Base-by-base conservation (phyloP, 2,113 vertebrate genomes). In the Orientallactaga bullata region DNA sequence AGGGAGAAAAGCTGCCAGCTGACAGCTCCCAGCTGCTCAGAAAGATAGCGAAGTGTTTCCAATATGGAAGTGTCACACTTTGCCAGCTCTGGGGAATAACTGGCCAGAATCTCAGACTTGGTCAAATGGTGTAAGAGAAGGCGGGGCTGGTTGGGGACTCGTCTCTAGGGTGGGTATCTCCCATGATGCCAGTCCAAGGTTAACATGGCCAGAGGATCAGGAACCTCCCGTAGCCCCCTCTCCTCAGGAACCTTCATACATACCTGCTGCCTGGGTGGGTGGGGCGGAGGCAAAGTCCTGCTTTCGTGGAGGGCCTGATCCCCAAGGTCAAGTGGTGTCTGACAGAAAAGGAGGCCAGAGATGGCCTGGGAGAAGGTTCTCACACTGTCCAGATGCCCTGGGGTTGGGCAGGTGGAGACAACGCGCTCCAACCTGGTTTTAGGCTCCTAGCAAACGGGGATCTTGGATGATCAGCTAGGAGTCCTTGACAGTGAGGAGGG, bases 41-140 rank as follows among this genome's bases (percentile, higher is more conserved):
- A 94, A 97, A 94, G 87, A 18, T 86, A 94, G 95, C 94, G 69
- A 95, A 96, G 95, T 68, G 71, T 95, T 96, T 97, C 89, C 96
- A 96, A 89, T 60, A 90, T 90, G 95, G 89, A 88, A 76, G 89
- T 71, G 39, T 89, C 87, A 87, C 21, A 71, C 81, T 51, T 94
- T 93, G 89, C 89, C 89, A 88, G 2, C 66, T 74, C 63, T 5
- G 23, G 68, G 68, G 76, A 91, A 55, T 32, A 88, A 93, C 65
- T n/a, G 89, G 65, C 77, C 88, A 73, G 84, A 47, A 55, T 65
- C 55, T 12, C 58, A 88, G 81, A 79, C 78, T 47, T 24, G 58
- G 63, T 16, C 28, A 11, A 55, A 61, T 11, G 55, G 63, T 21
- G 16, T 39, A 2, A 2, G 21, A 35, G 79, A 24, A 88, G 77